Evolutionary conservation across 2,888 invertebrate species (phyloP).

Genomic region (Agriopis marginaria): DNA sequence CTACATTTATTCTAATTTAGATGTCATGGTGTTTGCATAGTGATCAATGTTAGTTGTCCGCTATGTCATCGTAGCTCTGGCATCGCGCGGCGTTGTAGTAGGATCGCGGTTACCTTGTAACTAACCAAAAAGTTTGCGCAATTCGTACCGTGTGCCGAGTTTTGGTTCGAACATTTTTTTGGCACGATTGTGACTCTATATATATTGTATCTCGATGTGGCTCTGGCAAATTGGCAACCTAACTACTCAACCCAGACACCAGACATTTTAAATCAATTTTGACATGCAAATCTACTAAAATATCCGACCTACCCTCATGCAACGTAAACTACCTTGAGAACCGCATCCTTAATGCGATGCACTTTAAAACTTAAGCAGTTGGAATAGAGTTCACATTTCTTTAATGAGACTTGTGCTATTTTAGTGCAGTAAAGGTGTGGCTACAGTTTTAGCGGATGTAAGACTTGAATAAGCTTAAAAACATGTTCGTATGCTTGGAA

Average conservation of each 20-base stretch:
- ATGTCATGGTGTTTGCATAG: too few species aligned
- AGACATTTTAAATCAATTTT: slow-evolving; percentile 35
- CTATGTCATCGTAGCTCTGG: too few species aligned
- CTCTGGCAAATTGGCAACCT: slow-evolving; percentile 7
- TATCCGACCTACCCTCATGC: slow-evolving; percentile 24
- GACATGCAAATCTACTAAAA: slow-evolving; percentile 33
- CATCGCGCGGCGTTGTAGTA: too few species aligned
- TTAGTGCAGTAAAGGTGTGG: slow-evolving; percentile 19
- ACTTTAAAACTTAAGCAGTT: slow-evolving; percentile 15
- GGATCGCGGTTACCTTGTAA: too few species aligned
- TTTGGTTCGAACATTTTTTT: too few species aligned
- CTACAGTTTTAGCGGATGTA: neutral
- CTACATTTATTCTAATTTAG: too few species aligned
- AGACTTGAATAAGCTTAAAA: neutral
- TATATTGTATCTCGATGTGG: too few species aligned
- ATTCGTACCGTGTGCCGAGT: too few species aligned
- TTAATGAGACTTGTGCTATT: slow-evolving; percentile 14
- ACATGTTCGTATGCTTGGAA: neutral
- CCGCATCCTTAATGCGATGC: slow-evolving; percentile 8
- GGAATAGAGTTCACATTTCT: slow-evolving; percentile 23
- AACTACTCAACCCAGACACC: slow-evolving; percentile 8
- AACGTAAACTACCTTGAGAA: slow-evolving; percentile 6
- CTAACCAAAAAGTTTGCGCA: too few species aligned
- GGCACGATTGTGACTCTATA: too few species aligned
- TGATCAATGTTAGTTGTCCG: too few species aligned